A percentile compares a stretch with the other conserved stretches of the same genome.
Evolutionary conservation across 2,797 vertebrate species (phyloP).

Genomic region (Mycteria americana): DNA sequence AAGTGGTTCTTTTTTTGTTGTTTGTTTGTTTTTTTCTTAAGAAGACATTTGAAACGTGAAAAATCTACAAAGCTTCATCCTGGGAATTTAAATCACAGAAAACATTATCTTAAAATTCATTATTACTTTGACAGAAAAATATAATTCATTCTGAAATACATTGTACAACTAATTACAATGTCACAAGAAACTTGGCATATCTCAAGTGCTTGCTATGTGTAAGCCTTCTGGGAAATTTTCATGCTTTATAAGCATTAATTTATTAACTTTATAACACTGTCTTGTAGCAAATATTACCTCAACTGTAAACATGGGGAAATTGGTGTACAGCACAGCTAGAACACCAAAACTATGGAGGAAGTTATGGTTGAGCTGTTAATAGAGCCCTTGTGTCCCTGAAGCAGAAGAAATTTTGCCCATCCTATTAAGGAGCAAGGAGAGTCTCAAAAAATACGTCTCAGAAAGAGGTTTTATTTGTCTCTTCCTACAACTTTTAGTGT

Average conservation of each 20-base stretch:
- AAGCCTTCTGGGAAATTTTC: not conserved
- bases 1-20: not conserved
- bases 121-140: not conserved
- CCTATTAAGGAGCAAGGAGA: not conserved
- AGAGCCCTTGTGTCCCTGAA: not conserved
- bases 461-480: not conserved
- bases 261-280: not conserved
- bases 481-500: not conserved
- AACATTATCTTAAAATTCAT: not conserved
- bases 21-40: rapidly evolving
- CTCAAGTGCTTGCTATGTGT: not conserved
- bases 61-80: not conserved
- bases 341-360: not conserved
- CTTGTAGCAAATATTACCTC: not conserved
- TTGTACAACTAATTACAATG: not conserved
- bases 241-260: not conserved
- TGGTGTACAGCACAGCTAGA: not conserved
- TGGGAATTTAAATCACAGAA: not conserved
- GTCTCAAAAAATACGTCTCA: not conserved
- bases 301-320: not conserved
- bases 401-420: not conserved
- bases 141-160: not conserved
- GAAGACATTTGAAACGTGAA: not conserved
- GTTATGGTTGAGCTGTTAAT: not conserved
- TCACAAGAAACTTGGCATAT: not conserved